Conservation (phyloP, 2,113 vertebrate genomes). For the Sinocyclocheilus anophthalmus region DNA sequence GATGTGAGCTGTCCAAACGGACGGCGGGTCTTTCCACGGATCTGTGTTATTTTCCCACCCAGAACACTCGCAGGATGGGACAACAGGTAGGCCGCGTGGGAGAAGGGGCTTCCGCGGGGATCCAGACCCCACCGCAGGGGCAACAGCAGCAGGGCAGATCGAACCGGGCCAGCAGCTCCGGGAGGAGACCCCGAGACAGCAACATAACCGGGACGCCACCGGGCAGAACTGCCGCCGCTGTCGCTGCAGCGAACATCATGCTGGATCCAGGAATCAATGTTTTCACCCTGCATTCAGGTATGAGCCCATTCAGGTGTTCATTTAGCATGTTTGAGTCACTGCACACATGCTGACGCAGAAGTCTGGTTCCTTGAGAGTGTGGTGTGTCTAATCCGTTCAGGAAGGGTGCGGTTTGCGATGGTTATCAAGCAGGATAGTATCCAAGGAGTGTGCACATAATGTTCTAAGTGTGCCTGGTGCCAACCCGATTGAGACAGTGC, state of each 20-base stretch:
- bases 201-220: constrained; percentile 76
- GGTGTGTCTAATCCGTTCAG: no score
- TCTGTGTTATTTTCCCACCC: constrained; percentile 70
- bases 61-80: constrained; percentile 82
- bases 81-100: constrained; percentile 97
- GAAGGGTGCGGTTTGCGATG: no score
- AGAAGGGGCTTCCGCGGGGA: constrained; percentile 82
- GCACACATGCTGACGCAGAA: no score
- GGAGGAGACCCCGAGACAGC: constrained; percentile 41
- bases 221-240: constrained; percentile 69
- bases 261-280: constrained; percentile 89
- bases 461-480: no score
- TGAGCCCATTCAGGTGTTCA: background rate
- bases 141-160: constrained; percentile 74
- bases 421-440: no score
- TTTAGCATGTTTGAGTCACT: background rate
- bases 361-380: no score
- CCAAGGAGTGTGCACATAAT: no score
- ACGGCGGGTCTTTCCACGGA: constrained; percentile 70
- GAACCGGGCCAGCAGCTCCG: constrained; percentile 75
- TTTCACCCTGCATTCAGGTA: constrained; percentile 90
- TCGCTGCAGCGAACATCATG: constrained; percentile 62
- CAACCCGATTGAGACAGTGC: no score
- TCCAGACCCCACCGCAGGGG: constrained; percentile 75
- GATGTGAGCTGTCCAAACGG: constrained; percentile 75